Base-by-base conservation (phyloP, 1,140 invertebrate species). In the Chlorops oryzae region DNA sequence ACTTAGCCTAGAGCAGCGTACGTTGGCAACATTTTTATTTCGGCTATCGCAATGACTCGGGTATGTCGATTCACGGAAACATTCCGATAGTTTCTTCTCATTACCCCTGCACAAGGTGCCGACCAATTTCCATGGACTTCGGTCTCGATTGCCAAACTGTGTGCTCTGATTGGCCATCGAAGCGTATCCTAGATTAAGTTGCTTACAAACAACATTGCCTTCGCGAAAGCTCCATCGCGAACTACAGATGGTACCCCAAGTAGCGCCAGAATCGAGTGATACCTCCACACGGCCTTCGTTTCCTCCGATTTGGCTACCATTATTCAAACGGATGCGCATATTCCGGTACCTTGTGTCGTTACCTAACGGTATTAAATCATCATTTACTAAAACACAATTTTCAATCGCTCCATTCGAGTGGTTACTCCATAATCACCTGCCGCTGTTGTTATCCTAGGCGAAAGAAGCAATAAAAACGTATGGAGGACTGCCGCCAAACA, bases 191-290 rank as follows among this genome's bases (percentile, higher is more conserved):
- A 87, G 67, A 6, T 80, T 81, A 13, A 90, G 63, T 61, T 88
- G 82, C 20, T 80, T 79, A 62, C 92, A 96, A 37, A 92, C 81
- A 2, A 92, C 87, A 54, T 79, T 80, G 0, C 88, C 90, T 73
- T 95, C 92, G 32, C 86, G 77, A 0, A 91, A 63, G 6, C 87
- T 86, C 90, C 89, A 96, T 15, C 84, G 84, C 59, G 90, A 88
- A 13, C 86, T 87, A 69, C 93, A 96, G 20, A 96, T 79, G 4
- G 84, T 78, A 12, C 89, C 84, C 91, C 91, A 96, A 3, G 64
- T 58, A 6, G 20, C 27, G n/a, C 75, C 74, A 32, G 59, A 59
- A 20, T 77, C 76, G 41, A 82, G 73, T 58, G 79, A 77, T 1
- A 90, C 76, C 76, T 90, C 65, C 2, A 69, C 65, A 1, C 65